These are phyloP conservation scores for Pygoscelis antarcticus DNA, from an alignment of 2,113 vertebrate genomes.

Conservation along the genomic window DNA sequence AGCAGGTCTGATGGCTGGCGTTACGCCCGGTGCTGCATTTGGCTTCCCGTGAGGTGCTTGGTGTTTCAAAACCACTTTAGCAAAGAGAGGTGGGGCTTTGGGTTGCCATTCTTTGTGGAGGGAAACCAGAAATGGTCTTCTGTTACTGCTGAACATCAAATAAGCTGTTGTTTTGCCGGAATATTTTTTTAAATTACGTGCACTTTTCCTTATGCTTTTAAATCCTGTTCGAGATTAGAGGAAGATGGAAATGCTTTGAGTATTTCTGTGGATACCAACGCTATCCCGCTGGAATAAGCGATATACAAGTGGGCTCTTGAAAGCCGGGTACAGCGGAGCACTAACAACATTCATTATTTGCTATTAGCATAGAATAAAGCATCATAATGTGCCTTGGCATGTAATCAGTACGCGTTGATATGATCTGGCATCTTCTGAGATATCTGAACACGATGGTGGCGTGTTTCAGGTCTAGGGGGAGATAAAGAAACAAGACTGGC, in stretches of 20 bases:
- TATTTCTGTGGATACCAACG: background rate
- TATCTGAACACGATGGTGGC: background rate
- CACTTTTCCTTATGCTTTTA: background rate
- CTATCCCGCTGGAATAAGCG: background rate
- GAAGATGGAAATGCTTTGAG: background rate
- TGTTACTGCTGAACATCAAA: rapidly evolving
- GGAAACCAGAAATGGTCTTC: background rate
- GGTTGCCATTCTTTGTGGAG: background rate
- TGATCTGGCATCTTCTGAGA: background rate
- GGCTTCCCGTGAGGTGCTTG: background rate
- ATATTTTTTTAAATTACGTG: background rate
- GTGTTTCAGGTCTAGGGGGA: background rate
- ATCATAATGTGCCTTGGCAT: background rate
- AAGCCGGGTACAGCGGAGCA: background rate
- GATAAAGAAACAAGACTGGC: too few species aligned
- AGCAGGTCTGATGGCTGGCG: too few species aligned
- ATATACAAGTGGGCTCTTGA: background rate
- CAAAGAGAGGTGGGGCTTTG: background rate
- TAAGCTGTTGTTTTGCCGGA: background rate
- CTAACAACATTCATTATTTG: too few species aligned
- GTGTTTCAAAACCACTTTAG: background rate
- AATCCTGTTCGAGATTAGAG: background rate
- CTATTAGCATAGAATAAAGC: background rate
- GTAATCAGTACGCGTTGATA: background rate
- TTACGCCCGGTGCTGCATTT: rapidly evolving